Evolutionary conservation across 2,113 vertebrate species (phyloP).

Genomic region (Girardinichthys multiradiatus): DNA sequence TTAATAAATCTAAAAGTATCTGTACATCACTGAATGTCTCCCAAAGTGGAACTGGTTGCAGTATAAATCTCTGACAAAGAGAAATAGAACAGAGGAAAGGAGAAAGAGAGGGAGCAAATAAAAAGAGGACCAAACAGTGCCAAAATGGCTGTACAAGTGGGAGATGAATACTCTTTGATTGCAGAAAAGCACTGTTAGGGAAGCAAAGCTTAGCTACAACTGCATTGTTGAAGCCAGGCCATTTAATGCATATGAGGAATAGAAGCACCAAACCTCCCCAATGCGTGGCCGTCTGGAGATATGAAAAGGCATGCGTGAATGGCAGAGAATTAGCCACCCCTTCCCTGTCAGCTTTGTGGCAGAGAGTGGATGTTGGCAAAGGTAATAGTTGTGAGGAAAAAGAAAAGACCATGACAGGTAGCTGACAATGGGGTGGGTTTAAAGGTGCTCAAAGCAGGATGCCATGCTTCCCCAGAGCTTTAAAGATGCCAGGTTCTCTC

Average conservation of each 20-base stretch:
- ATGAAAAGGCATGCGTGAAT: constrained; percentile 51
- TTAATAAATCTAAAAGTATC: constrained; percentile 54
- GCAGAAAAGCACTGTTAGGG: constrained; percentile 62
- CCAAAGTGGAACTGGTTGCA: constrained; percentile 23
- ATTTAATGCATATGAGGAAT: constrained; percentile 52
- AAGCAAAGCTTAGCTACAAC: constrained; percentile 60
- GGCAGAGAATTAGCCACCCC: constrained; percentile 40
- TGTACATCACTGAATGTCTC: constrained; percentile 35
- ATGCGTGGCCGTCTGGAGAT: constrained; percentile 68
- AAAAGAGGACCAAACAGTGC: constrained; percentile 52
- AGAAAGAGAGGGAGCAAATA: constrained; percentile 28
- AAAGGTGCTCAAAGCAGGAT: constrained; percentile 40
- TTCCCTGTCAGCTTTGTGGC: constrained; percentile 35
- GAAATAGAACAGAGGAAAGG: constrained; percentile 16
- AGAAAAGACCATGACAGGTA: constrained; percentile 40
- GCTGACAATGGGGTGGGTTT: constrained; percentile 34
- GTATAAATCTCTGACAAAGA: constrained; percentile 34
- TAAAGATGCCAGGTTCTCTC: constrained; percentile 16
- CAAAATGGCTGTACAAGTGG: constrained; percentile 54
- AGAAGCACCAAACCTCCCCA: constrained; percentile 50
- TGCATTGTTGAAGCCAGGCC: constrained; percentile 73
- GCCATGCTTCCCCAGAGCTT: constrained; percentile 17
- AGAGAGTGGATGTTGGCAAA: constrained; percentile 36
- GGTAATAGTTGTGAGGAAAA: constrained; percentile 26
- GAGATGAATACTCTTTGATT: constrained; percentile 74